Evolutionary conservation across 2,888 invertebrate species (phyloP), one percentile per base, ranked within the genome.

Genomic region (Xestia ashworthii): DNA sequence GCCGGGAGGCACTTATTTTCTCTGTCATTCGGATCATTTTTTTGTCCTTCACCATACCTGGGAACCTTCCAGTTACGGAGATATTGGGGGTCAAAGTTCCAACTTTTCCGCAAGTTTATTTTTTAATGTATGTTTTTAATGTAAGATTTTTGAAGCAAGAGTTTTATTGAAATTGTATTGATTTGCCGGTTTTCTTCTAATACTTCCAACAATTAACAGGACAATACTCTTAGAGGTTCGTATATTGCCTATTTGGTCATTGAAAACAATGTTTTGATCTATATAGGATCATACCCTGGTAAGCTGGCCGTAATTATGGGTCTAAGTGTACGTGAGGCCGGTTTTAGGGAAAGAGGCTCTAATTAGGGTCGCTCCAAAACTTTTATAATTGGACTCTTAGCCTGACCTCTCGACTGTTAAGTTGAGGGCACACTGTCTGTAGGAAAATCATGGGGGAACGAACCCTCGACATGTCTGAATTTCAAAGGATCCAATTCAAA

Each of bases 381-480:
- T 94, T 93, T 94, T 92, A 92, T 94, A 93, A 94, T 94, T 93
- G 93, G 92, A 90, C 91, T 91, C 92, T 91, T 90, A 81, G 85
- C 85, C 81, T 81, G 87, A 84, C 78, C 85, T 80, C 69, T 77
- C 74, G 32, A 25, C 68, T 32, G 19, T 86, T 65, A 76, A 76
- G 84, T 67, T 83, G 75, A 68, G 25, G 65, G 16, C 64, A 84
- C 73, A 84, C 79, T 66, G 71, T 8, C 48, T 16, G 46, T 44
- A 19, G 8, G 5, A 60, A 44, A 44, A 38, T n/a, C 14, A 62
- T 53, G 16, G 48, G 46, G 8, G 32, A 64, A 19, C 38, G 60
- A 62, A 9, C 32, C 9, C 32, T 62, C 19, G 19, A 62, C 62
- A 62, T 5, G 62, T 62, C 38, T 19, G 38, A 19, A 38, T 62